Base-by-base conservation (phyloP, 2,113 vertebrate genomes). In the Pituophis catenifer region DNA sequence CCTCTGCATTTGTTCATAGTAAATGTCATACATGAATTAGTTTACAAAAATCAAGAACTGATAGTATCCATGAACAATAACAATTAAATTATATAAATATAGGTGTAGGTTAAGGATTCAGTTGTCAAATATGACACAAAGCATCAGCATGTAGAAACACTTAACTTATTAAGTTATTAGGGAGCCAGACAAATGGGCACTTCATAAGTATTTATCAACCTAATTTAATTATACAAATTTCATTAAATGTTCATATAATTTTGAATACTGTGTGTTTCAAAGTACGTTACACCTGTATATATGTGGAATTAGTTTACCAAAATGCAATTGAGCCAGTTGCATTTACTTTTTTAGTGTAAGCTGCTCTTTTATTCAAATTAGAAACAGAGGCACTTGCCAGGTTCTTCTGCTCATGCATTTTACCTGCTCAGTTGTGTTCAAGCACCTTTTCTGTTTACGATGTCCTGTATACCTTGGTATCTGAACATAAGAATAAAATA, bases 381-480 rank as follows among this genome's bases (percentile, higher is more conserved):
- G 70, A 58, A 93, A 8, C 48, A 91, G 59, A 93, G 90, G 62
- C 89, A 93, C 91, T 53, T 58, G 59, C 23, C 54, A 89, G 50
- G 55, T 89, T 91, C 86, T 85, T 90, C 81, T 62, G 57, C 94
- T 92, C 94, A 58, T 54, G 91, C 93, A 8, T 55, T 94, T 97
- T 97, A 97, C 97, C 96, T 97, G 92, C 93, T 94, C 95, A 94
- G 96, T 26, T 94, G 96, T 92, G 94, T 89, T 95, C 95, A 94
- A 94, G 95, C 95, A 95, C 92, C 94, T 92, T 96, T 96, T 97
- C 97, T 96, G 96, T 95, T 96, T 97, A 96, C 95, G 96, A 96
- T 95, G 96, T 94, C 97, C 95, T 96, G 93, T 95, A 96, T 96
- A 97, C 96, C 95, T 96, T 93, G 95, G 97, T 96, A 97, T 97